phyloP scores from a whole-genome alignment of 2,113 vertebrate genomes.

The Labeo rohita region DNA sequence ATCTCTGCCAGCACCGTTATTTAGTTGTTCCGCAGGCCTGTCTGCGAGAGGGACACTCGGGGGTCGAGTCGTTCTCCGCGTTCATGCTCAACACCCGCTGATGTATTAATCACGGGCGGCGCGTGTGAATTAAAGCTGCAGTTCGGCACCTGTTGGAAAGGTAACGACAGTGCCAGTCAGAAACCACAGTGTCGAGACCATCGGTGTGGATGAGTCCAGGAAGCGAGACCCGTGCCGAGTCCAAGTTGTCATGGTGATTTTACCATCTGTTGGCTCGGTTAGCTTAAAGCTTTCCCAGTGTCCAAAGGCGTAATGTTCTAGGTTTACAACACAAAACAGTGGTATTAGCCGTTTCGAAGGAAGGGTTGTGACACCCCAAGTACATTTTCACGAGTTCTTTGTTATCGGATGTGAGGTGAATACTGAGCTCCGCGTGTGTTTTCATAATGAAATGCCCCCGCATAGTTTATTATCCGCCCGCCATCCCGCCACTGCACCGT shows the following conservation, averaged over 20 bases:
- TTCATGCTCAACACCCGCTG: conserved; percentile 24
- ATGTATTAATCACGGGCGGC: conserved; percentile 21
- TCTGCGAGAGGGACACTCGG: conserved; percentile 29
- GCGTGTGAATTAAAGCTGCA: conserved; percentile 37
- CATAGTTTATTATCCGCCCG: conserved; percentile 52
- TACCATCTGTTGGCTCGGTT: conserved; percentile 50
- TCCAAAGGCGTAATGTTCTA: not conserved
- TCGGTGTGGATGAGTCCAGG: conserved; percentile 31
- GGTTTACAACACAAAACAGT: not conserved
- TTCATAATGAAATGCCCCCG: conserved; percentile 51
- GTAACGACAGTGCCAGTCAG: conserved; percentile 20
- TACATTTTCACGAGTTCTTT: not conserved
- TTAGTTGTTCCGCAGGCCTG: conserved; percentile 14
- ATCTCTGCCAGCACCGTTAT: conserved; percentile 3
- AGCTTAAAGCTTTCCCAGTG: conserved; percentile 22
- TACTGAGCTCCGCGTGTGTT: not conserved
- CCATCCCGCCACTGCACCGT: conserved; percentile 55
- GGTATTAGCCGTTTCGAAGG: not conserved
- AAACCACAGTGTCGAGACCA: not conserved
- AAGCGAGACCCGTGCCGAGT: conserved; percentile 39
- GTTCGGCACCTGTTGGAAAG: conserved; percentile 45
- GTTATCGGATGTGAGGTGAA: not conserved
- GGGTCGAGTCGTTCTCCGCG: conserved; percentile 29
- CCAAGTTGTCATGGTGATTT: conserved; percentile 57
- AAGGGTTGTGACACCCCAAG: not conserved